Conservation (phyloP, 2,797 vertebrate genomes). For the Hypotaenidia philippensis region DNA sequence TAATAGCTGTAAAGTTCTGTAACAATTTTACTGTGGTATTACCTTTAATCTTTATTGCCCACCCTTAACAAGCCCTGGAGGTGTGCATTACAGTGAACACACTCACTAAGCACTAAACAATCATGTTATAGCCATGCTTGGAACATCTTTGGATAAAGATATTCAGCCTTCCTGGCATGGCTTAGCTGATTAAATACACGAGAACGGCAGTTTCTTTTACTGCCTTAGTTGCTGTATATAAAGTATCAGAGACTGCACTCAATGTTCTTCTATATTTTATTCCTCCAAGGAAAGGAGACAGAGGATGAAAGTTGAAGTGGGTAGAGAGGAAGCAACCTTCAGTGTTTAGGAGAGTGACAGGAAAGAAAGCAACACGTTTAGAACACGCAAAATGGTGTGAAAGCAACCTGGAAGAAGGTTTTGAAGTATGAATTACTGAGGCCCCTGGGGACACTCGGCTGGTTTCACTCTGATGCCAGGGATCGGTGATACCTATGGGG, state of each 20-base stretch:
- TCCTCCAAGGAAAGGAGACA: background rate
- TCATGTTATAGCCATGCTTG: background rate
- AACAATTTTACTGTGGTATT: background rate
- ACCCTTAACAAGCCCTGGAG: fast-evolving
- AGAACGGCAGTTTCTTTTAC: background rate
- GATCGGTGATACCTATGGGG: background rate
- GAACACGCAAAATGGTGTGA: background rate
- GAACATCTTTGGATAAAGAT: background rate
- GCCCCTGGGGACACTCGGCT: background rate
- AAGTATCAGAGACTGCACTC: background rate
- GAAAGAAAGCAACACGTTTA: background rate
- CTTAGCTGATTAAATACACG: background rate
- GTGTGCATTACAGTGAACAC: background rate
- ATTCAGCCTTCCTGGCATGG: background rate
- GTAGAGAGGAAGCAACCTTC: background rate
- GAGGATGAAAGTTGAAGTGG: background rate
- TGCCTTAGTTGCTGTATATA: background rate
- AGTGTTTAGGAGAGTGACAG: background rate
- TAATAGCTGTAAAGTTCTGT: background rate
- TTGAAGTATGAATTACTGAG: background rate
- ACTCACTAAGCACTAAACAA: background rate
- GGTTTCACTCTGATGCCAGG: background rate
- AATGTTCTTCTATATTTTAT: background rate
- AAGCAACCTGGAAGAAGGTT: background rate
- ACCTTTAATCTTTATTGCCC: background rate